phyloP scores from a whole-genome alignment of 2,888 invertebrate genomes.

The Gnatocerus cornutus region DNA sequence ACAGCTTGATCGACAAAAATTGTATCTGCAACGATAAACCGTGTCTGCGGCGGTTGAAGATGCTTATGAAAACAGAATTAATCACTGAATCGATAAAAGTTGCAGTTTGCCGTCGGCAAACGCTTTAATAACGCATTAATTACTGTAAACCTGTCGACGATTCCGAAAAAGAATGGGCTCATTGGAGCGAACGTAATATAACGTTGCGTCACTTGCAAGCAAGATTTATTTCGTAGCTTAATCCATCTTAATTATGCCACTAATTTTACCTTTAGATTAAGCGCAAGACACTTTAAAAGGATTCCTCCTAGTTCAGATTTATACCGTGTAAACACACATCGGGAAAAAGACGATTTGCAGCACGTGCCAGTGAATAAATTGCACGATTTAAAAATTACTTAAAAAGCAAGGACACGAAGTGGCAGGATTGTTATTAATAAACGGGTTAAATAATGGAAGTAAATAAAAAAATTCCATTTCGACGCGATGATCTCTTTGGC shows the following conservation, averaged over 20 bases:
- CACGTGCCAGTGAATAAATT: slow-evolving; percentile 32
- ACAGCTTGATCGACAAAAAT: too few relatives aligned
- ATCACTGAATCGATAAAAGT: slow-evolving; percentile 55
- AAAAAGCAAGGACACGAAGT: slow-evolving; percentile 25
- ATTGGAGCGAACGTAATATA: slow-evolving; percentile 61
- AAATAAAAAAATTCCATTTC: slow-evolving; percentile 42
- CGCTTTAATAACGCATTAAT: slow-evolving; percentile 64
- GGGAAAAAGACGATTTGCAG: slow-evolving; percentile 15
- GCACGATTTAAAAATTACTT: slow-evolving; percentile 23
- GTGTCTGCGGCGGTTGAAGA: too few relatives aligned
- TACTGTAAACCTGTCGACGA: slow-evolving; percentile 56
- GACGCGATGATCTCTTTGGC: slow-evolving; percentile 49
- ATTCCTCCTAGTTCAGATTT: slow-evolving; percentile 25
- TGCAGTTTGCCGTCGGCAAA: slow-evolving; percentile 61
- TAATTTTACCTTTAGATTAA: slow-evolving; percentile 59
- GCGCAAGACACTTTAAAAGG: slow-evolving; percentile 32
- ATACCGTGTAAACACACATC: slow-evolving; percentile 37
- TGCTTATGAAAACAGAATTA: slow-evolving; percentile 2
- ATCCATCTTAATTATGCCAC: slow-evolving; percentile 64
- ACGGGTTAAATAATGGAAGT: slow-evolving; percentile 45
- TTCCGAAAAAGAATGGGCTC: slow-evolving; percentile 60
- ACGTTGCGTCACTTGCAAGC: slow-evolving; percentile 58
- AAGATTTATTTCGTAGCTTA: slow-evolving; percentile 63
- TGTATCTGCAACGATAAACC: too few relatives aligned
- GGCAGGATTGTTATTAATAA: slow-evolving; percentile 22